Percentiles rank a stretch among this genome's conserved stretches.
These are phyloP conservation scores for Oconnorella tubifera DNA, from an alignment of 2,888 invertebrate genomes.

Conservation along the genomic window DNA sequence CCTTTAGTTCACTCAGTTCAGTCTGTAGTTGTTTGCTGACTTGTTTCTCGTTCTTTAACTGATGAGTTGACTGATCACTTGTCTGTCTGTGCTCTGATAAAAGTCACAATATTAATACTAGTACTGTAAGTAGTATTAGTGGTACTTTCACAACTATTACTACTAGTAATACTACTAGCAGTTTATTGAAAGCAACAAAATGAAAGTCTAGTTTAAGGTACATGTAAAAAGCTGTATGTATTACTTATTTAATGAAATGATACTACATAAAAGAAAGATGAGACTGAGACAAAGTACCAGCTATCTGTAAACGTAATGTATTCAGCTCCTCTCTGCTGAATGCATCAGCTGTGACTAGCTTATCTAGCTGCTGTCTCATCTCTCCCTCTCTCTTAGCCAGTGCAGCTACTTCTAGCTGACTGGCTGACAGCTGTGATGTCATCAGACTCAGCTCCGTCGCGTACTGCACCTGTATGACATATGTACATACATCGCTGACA, in stretches of 20 bases:
- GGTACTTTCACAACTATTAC: too few relatives aligned
- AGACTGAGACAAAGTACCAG: background rate
- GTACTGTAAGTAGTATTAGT: too few relatives aligned
- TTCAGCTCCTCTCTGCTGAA: conserved; percentile 4
- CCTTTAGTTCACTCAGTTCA: conserved; percentile 44
- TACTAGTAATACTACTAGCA: too few relatives aligned
- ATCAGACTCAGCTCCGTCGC: conserved; percentile 43
- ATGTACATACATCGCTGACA: too few relatives aligned
- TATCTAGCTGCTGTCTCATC: conserved; percentile 42
- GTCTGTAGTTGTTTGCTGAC: conserved; percentile 42
- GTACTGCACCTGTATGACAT: conserved; percentile 41
- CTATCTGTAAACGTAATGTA: background rate
- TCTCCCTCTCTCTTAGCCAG: conserved; percentile 46
- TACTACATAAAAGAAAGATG: background rate
- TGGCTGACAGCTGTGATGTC: conserved; percentile 44
- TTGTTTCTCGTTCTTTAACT: conserved; percentile 44
- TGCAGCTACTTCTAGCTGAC: conserved; percentile 45
- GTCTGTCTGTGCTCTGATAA: conserved; percentile 45
- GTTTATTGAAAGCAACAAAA: too few relatives aligned
- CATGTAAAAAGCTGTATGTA: too few relatives aligned
- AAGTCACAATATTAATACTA: too few relatives aligned
- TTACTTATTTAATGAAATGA: too few relatives aligned
- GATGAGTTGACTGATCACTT: conserved; percentile 38
- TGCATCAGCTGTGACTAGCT: background rate
- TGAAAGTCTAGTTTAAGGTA: too few relatives aligned